phyloP scores from a whole-genome alignment of 2,113 vertebrate species.

The Kobus ellipsiprymnus region DNA sequence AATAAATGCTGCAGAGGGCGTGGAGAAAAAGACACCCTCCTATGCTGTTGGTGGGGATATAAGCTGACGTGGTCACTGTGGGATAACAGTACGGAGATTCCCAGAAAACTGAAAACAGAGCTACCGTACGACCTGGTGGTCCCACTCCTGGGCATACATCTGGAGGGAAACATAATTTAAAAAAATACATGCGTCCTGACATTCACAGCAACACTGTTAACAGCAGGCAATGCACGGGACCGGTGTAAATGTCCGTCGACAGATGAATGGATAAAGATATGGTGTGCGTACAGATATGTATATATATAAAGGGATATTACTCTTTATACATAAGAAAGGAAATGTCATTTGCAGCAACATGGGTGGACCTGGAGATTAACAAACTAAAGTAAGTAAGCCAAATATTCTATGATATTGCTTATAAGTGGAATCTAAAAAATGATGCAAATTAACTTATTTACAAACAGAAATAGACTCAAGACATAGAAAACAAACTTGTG shows the following conservation, averaged over 20 bases:
- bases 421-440: not conserved
- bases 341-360: not conserved
- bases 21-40: not conserved
- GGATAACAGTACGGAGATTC: not conserved
- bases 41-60: not conserved
- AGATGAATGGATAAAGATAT: fast-evolving
- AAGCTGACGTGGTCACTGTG: too few species aligned
- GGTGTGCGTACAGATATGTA: fast-evolving
- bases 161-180: not conserved
- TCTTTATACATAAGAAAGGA: not conserved
- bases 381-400: not conserved
- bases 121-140: not conserved
- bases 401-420: not conserved
- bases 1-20: not conserved
- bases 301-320: not conserved
- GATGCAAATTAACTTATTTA: not conserved
- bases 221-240: not conserved
- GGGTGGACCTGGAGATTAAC: not conserved
- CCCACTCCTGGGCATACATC: not conserved
- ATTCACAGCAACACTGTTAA: not conserved
- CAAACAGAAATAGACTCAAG: not conserved
- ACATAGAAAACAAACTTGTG: not conserved
- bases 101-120: not conserved
- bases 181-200: not conserved
- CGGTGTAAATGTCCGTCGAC: not conserved